Conservation (phyloP, 2,113 vertebrate genomes). For the Carlito syrichta region DNA sequence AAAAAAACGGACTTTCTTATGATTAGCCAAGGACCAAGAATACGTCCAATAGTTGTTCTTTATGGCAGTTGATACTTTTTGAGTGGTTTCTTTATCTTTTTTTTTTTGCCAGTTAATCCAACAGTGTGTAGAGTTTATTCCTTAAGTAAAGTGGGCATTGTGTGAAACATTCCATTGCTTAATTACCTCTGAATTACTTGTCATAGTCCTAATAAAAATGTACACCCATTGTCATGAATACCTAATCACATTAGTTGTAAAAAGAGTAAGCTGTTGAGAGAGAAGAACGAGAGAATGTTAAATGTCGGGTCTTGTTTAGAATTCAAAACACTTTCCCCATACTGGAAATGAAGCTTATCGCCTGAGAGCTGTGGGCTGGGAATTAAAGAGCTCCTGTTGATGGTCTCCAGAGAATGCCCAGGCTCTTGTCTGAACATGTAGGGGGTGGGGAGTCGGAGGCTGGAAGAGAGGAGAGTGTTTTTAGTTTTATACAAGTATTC, state of each 20-base stretch:
- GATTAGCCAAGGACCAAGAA: background rate
- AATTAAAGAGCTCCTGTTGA: accelerated
- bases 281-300: background rate
- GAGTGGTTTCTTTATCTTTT: background rate
- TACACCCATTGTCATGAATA: background rate
- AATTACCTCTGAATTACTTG: conserved; percentile 51
- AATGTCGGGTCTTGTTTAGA: conserved; percentile 32
- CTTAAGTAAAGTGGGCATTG: conserved; percentile 39
- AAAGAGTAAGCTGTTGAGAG: conserved; percentile 4
- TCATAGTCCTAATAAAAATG: conserved; percentile 33
- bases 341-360: background rate
- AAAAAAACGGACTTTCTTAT: background rate
- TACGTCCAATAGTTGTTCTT: background rate
- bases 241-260: conserved; percentile 40
- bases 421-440: background rate
- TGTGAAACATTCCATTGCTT: background rate
- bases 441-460: background rate
- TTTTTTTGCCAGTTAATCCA: background rate
- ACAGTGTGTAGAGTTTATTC: conserved; percentile 48
- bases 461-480: background rate
- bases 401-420: background rate
- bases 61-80: background rate
- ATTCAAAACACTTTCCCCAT: background rate
- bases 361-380: background rate
- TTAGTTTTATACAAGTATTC: background rate